Evolutionary conservation across 2,113 vertebrate genomes (phyloP).

Genomic region (Cinclus cinclus): DNA sequence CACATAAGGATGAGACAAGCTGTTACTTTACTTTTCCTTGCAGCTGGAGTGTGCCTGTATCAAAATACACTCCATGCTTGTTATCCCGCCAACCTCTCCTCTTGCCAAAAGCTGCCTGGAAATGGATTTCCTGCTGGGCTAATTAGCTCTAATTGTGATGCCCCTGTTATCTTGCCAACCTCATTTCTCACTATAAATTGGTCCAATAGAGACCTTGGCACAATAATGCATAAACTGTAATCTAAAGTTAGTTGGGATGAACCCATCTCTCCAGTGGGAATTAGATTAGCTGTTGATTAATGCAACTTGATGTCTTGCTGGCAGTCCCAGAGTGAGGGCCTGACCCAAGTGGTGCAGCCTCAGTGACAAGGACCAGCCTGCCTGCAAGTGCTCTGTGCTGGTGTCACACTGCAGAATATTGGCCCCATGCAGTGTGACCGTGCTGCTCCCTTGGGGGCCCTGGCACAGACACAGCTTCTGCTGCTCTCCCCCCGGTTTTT

Average conservation of each 20-base stretch:
- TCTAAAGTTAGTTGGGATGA: conserved; percentile 21
- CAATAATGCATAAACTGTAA: neutral
- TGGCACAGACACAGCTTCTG: neutral
- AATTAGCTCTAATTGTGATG: conserved; percentile 70
- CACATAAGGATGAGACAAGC: conserved; percentile 25
- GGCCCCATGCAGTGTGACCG: rapidly evolving
- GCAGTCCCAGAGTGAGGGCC: neutral
- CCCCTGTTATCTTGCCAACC: conserved; percentile 67
- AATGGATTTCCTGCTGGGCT: conserved; percentile 71
- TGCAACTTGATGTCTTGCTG: neutral
- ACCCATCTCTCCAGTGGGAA: neutral
- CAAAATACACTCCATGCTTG: conserved; percentile 60
- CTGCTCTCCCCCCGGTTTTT: neutral
- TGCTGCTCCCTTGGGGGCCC: neutral
- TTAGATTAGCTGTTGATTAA: neutral
- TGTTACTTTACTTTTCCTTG: conserved; percentile 56
- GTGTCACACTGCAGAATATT: neutral
- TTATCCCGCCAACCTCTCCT: conserved; percentile 44
- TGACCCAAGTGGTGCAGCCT: neutral
- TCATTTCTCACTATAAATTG: conserved; percentile 63
- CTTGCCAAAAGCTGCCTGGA: conserved; percentile 69
- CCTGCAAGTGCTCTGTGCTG: rapidly evolving
- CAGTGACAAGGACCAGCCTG: rapidly evolving
- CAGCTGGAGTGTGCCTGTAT: conserved; percentile 64
- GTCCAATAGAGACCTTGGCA: conserved; percentile 59